A percentile compares a stretch with the other conserved stretches of the same genome.
These are phyloP conservation scores for Euzophera pinguis DNA, from an alignment of 2,888 invertebrate species.

Conservation along the genomic window DNA sequence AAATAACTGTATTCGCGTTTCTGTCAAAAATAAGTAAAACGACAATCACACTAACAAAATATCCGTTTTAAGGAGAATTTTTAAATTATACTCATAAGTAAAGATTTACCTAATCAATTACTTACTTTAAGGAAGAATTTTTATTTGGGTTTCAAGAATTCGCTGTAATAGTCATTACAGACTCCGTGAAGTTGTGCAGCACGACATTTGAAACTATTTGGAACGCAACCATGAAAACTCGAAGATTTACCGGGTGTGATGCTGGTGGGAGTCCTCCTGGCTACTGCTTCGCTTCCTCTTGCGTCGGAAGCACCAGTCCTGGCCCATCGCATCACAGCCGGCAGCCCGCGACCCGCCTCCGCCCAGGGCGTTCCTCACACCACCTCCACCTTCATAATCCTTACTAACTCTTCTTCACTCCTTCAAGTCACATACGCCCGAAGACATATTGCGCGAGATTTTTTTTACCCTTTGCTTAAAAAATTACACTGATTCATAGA, in stretches of 20 bases:
- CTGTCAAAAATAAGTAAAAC: too few species aligned
- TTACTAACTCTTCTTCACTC: slow-evolving; percentile 22
- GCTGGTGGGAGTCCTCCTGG: slow-evolving; percentile 81
- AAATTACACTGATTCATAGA: neutral
- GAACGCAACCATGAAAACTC: neutral
- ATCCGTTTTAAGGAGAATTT: too few species aligned
- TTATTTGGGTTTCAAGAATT: too few species aligned
- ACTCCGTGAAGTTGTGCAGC: too few species aligned
- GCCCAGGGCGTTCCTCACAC: slow-evolving; percentile 71
- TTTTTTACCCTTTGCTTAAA: slow-evolving; percentile 4
- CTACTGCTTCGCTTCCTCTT: slow-evolving; percentile 84
- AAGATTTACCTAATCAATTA: too few species aligned
- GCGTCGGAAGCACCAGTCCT: slow-evolving; percentile 87
- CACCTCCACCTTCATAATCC: slow-evolving; percentile 26
- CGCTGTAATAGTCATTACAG: too few species aligned
- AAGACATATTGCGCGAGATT: slow-evolving; percentile 3
- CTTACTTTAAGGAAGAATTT: too few species aligned
- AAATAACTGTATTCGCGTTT: too few species aligned
- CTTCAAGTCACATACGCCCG: neutral
- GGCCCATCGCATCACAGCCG: slow-evolving; percentile 83
- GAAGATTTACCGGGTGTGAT: slow-evolving; percentile 73
- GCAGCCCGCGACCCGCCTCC: slow-evolving; percentile 76
- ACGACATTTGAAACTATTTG: too few species aligned
- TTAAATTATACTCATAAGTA: too few species aligned
- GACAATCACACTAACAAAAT: too few species aligned